Evolutionary conservation across 2,113 vertebrate genomes (phyloP).

Genomic region (Brachyhypopomus gauderio): DNA sequence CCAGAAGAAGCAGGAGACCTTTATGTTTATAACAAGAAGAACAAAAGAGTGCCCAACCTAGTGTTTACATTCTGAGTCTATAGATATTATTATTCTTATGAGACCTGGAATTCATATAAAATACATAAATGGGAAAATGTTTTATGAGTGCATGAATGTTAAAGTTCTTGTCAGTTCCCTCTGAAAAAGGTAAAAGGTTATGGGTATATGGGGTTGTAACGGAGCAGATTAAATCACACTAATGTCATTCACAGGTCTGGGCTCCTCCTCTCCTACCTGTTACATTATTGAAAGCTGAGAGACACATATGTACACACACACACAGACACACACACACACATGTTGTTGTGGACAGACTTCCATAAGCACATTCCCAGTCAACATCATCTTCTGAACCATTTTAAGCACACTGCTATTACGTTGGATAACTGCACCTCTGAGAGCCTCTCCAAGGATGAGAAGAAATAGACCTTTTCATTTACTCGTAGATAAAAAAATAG

Average conservation of each 20-base stretch:
- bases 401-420: slow-evolving; percentile 48
- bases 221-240: background rate
- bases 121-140: slow-evolving; percentile 15
- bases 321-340: slow-evolving; percentile 42
- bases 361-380: slow-evolving; percentile 49
- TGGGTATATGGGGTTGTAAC: slow-evolving; percentile 5
- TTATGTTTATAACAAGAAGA: background rate
- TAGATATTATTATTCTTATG: background rate
- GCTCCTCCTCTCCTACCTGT: background rate
- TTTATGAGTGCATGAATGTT: slow-evolving; percentile 1
- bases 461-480: slow-evolving; percentile 11
- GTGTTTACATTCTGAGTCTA: slow-evolving; percentile 8
- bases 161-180: slow-evolving; percentile 6
- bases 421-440: slow-evolving; percentile 21
- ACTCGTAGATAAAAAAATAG: slow-evolving; percentile 11
- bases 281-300: background rate
- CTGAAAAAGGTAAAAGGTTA: background rate
- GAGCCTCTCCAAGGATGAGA: background rate
- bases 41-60: background rate
- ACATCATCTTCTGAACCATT: slow-evolving; percentile 56
- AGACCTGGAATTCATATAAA: background rate
- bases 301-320: slow-evolving; percentile 3
- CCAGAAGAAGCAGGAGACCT: slow-evolving; percentile 10
- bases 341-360: slow-evolving; percentile 48
- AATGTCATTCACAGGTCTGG: too few species aligned